Base-by-base conservation (phyloP, 2,797 vertebrate species). In the Rhinogobio ventralis region DNA sequence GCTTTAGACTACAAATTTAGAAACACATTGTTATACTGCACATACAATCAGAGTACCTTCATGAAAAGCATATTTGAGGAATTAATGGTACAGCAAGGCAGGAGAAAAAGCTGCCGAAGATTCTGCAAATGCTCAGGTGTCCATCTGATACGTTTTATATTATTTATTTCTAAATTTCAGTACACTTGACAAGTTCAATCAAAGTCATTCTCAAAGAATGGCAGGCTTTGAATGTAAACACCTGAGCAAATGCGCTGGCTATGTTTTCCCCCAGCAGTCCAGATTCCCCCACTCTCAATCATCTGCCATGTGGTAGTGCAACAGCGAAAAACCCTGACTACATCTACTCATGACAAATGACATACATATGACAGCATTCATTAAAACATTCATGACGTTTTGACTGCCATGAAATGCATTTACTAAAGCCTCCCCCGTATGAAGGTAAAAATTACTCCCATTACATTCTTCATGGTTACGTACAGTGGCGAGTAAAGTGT, bases 401-500 rank as follows among this genome's bases (percentile, higher is more conserved):
- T 85, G 83, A 85, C 76, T 73, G 83, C 67, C 83, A 80, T 85
- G 68, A 85, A 85, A 85, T 79, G 67, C 39, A 79, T 84, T 79
- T 69, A 71, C 66, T 85, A 72, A 64, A 72, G 55, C 66, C 62
- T 79, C 20, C 45, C 53, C 68, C 45, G 3, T 85, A 60, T 78
- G 75, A 64, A 84, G 75, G 66, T 53, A 30, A 76, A 77, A 76
- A 77, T 45, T 11, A 77, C 53, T 72, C 39, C 53, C 1, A 69
- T 62, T 42, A 11, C 93, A 94, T 88, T 91, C 91, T 75, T 82
- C 87, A 87, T 89, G 92, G 92, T 93, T 94, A 92, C 88, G 92
- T 93, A 94, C 94, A 93, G 92, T 92, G 92, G 91, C 91, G 93
- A 91, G 93, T 92, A 93, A 90, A 93, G 79, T 28, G 68, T 42